Evolutionary conservation across 2,797 vertebrate genomes (phyloP).

Genomic region (Philypnodon macrostomus): DNA sequence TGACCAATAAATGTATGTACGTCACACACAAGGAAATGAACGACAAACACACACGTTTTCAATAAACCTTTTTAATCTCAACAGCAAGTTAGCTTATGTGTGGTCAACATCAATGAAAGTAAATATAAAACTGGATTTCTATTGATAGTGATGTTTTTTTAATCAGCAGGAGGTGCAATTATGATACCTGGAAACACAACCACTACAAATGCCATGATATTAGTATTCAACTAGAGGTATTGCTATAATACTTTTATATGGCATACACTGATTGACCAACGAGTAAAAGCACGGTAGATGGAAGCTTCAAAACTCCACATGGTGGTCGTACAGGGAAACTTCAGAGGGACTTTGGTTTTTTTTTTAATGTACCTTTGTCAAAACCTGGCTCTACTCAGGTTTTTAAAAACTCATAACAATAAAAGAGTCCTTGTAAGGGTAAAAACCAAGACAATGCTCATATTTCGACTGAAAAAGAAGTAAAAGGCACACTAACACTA

Average conservation of each 20-base stretch:
- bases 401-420: constrained; percentile 36
- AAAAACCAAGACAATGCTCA: constrained; percentile 58
- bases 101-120: constrained; percentile 81
- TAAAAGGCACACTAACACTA: constrained; percentile 91
- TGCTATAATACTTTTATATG: constrained; percentile 94
- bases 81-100: constrained; percentile 87
- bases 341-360: constrained; percentile 92
- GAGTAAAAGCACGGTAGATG: constrained; percentile 60
- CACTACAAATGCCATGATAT: constrained; percentile 76
- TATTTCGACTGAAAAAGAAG: constrained; percentile 73
- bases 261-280: constrained; percentile 78
- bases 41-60: constrained; percentile 22
- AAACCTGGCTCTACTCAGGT: constrained; percentile 74
- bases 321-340: constrained; percentile 73
- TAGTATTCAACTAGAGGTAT: constrained; percentile 86
- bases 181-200: constrained; percentile 76
- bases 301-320: constrained; percentile 75
- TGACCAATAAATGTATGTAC: neutral
- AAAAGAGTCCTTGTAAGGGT: constrained; percentile 53
- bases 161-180: constrained; percentile 77
- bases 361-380: constrained; percentile 84
- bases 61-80: constrained; percentile 83
- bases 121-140: constrained; percentile 78
- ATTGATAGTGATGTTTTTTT: constrained; percentile 66
- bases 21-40: neutral